Evolutionary conservation across 2,888 invertebrate genomes (phyloP).

Genomic region (Unio delphinus): DNA sequence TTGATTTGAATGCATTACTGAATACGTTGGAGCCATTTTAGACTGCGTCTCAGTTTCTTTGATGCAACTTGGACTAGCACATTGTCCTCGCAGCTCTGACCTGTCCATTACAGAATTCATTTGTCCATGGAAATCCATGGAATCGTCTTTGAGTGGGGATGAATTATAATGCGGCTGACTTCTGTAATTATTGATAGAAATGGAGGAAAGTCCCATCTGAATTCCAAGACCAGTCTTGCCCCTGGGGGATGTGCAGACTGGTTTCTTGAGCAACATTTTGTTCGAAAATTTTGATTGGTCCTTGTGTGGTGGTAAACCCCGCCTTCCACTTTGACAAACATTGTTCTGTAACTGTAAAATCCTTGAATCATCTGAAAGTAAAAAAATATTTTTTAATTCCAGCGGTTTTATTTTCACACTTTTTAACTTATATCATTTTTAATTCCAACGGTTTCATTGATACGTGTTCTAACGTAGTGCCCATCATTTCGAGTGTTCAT

Average conservation of each 20-base stretch:
- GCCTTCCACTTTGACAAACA: slow-evolving; percentile 33
- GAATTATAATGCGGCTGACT: no score
- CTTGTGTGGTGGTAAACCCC: slow-evolving; percentile 40
- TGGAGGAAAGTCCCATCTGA: slow-evolving; percentile 36
- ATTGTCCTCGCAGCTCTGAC: no score
- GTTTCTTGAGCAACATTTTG: slow-evolving; percentile 2
- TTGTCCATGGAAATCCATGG: no score
- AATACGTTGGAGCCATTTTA: no score
- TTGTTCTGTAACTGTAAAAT: slow-evolving; percentile 32
- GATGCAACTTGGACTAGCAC: no score
- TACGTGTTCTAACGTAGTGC: no score
- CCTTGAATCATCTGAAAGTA: slow-evolving; percentile 39
- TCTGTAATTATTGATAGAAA: slow-evolving; percentile 10
- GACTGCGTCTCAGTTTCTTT: no score
- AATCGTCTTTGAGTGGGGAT: no score
- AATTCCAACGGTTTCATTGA: not conserved
- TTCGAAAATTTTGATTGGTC: slow-evolving; percentile 22
- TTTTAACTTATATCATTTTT: not conserved
- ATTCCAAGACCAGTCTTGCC: slow-evolving; percentile 29
- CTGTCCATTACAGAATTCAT: no score
- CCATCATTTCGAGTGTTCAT: no score
- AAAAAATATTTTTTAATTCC: not conserved
- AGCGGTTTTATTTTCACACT: no score
- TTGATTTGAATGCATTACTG: no score
- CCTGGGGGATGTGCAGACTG: slow-evolving; percentile 12